Conservation (phyloP, 23 tunicate genomes). For the Halocynthia roretzi region DNA sequence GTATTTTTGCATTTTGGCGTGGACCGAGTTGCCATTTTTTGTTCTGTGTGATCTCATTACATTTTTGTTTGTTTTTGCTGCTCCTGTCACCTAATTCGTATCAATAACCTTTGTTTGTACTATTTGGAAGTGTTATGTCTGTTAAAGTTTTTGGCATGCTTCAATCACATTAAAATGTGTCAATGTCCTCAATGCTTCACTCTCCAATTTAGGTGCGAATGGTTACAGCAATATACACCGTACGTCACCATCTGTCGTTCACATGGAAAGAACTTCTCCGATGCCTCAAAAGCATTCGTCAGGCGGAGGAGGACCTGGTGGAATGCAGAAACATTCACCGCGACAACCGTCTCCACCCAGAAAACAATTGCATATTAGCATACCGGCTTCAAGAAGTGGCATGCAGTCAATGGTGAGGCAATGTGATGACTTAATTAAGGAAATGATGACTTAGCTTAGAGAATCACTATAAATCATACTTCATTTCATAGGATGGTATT, state of each 20-base stretch:
- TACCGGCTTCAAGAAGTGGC: constrained; percentile 22
- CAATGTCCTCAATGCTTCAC: too few relatives aligned
- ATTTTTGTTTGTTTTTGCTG: too few relatives aligned
- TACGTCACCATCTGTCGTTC: constrained; percentile 21
- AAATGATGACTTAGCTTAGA: too few relatives aligned
- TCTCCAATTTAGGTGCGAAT: neutral
- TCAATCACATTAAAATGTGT: too few relatives aligned
- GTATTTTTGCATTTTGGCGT: too few relatives aligned
- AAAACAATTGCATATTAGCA: constrained; percentile 16
- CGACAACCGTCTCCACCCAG: constrained; percentile 28
- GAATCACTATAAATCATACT: neutral
- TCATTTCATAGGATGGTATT: constrained; percentile 12
- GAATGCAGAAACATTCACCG: constrained; percentile 22
- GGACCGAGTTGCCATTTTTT: too few relatives aligned
- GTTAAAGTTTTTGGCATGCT: too few relatives aligned
- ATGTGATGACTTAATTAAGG: neutral
- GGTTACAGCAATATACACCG: constrained; percentile 26
- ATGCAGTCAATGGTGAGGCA: constrained; percentile 1
- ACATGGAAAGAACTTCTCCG: constrained; percentile 28
- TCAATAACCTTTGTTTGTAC: too few relatives aligned
- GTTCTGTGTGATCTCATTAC: too few relatives aligned
- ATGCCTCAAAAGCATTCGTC: constrained; percentile 28
- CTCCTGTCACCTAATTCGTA: too few relatives aligned
- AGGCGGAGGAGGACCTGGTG: neutral
- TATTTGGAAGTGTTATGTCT: too few relatives aligned